Conservation (phyloP, 2,113 vertebrate genomes). For the Pygoscelis antarcticus region DNA sequence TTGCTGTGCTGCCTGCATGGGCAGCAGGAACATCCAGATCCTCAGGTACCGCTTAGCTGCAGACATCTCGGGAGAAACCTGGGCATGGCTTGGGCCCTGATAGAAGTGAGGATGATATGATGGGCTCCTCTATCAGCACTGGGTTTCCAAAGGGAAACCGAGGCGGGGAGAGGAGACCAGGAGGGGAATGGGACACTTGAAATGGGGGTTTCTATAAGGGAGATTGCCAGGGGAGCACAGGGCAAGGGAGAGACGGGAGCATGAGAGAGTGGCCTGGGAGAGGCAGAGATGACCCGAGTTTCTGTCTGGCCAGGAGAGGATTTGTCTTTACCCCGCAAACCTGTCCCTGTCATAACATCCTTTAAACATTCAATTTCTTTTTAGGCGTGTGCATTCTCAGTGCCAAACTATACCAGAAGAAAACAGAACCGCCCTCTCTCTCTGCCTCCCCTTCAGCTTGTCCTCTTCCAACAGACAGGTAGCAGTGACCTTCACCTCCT, state of each 20-base stretch:
- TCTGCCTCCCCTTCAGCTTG: neutral
- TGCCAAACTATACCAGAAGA: neutral
- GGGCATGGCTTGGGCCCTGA: neutral
- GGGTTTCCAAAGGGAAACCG: neutral
- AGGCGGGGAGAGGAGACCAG: neutral
- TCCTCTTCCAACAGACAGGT: neutral
- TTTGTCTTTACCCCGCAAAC: neutral
- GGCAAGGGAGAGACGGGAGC: neutral
- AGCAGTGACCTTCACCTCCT: neutral
- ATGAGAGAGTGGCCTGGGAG: neutral
- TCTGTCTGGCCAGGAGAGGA: neutral
- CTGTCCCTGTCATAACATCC: neutral
- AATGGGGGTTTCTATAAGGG: neutral
- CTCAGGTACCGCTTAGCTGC: neutral
- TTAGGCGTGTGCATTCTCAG: neutral
- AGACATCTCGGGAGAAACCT: neutral
- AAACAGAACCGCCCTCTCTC: neutral
- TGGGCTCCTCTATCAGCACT: neutral
- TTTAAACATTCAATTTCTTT: neutral
- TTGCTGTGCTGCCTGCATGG: neutral
- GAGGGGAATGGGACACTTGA: neutral
- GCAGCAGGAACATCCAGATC: neutral
- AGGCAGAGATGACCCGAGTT: neutral
- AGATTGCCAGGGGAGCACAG: neutral
- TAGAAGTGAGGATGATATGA: neutral